phyloP scores from a whole-genome alignment of 1,140 invertebrate species.

The Sitodiplosis mosellana region DNA sequence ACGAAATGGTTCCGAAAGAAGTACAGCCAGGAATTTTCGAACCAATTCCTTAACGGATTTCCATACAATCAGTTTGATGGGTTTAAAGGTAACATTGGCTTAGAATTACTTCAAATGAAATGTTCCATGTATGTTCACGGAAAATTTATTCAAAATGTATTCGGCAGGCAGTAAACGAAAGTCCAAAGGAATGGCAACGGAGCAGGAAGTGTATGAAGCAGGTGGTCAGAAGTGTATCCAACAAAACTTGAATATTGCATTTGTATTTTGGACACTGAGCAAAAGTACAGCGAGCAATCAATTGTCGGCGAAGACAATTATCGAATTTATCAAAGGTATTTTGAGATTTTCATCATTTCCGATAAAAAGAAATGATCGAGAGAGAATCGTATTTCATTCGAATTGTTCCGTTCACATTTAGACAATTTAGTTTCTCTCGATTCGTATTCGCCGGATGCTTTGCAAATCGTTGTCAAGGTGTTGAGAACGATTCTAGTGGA shows the following conservation, averaged over 20 bases:
- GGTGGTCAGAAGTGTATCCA: constrained; percentile 11
- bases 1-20: constrained; percentile 28
- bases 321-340: neutral
- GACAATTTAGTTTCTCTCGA: constrained; percentile 14
- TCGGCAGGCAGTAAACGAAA: constrained; percentile 20
- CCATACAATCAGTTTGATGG: constrained; percentile 26
- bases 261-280: constrained; percentile 11
- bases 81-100: constrained; percentile 10
- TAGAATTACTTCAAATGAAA: constrained; percentile 10
- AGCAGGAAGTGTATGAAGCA: constrained; percentile 2
- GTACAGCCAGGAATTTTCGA: constrained; percentile 28
- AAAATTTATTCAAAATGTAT: constrained; percentile 19
- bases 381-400: neutral
- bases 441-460: constrained; percentile 10
- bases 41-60: constrained; percentile 31
- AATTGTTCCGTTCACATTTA: neutral
- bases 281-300: constrained; percentile 5
- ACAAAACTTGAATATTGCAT: constrained; percentile 17
- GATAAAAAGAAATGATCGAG: neutral
- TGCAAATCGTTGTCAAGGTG: constrained; percentile 17
- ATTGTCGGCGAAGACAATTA: constrained; percentile 4
- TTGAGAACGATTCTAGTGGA: constrained; percentile 24
- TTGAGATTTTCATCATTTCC: neutral
- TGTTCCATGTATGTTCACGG: constrained; percentile 11
- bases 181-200: constrained; percentile 9